These are phyloP conservation scores for Nowickia ferox DNA, from an alignment of 2,888 invertebrate genomes.

Conservation along the genomic window DNA sequence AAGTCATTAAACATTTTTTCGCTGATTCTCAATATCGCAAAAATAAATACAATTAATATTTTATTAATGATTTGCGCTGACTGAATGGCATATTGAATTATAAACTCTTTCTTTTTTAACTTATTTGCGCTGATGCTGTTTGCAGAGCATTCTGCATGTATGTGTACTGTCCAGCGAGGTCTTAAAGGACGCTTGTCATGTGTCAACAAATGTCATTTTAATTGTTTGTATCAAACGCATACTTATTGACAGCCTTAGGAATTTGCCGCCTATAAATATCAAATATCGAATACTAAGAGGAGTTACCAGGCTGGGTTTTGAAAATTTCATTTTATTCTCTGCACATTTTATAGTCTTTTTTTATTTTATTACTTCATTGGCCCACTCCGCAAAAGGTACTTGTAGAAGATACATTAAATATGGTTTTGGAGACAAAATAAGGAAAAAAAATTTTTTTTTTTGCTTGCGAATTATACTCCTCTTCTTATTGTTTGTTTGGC, in stretches of 20 bases:
- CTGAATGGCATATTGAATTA: conserved; percentile 37
- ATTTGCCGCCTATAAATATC: conserved; percentile 55
- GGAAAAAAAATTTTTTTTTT: conserved; percentile 21
- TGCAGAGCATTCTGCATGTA: conserved; percentile 38
- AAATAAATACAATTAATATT: conserved; percentile 55
- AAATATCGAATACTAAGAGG: conserved; percentile 37
- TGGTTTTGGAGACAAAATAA: conserved; percentile 37
- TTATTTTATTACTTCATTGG: conserved; percentile 45
- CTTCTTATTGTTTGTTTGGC: conserved; percentile 44
- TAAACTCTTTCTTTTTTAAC: conserved; percentile 13
- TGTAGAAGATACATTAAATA: conserved; percentile 42
- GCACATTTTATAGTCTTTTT: conserved; percentile 32
- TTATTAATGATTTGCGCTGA: conserved; percentile 35
- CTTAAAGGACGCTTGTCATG: conserved; percentile 72
- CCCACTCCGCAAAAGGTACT: conserved; percentile 46
- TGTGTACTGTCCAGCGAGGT: conserved; percentile 28
- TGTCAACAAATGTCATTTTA: conserved; percentile 74
- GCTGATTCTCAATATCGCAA: not conserved
- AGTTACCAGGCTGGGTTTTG: conserved; percentile 26
- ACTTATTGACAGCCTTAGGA: conserved; percentile 69
- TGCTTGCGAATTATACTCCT: conserved; percentile 44
- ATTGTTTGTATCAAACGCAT: conserved; percentile 71
- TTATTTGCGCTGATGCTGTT: not conserved
- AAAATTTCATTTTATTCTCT: not conserved
- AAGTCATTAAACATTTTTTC: no score